Conservation (phyloP, 2,797 vertebrate species). For the Pelodytes ibericus region DNA sequence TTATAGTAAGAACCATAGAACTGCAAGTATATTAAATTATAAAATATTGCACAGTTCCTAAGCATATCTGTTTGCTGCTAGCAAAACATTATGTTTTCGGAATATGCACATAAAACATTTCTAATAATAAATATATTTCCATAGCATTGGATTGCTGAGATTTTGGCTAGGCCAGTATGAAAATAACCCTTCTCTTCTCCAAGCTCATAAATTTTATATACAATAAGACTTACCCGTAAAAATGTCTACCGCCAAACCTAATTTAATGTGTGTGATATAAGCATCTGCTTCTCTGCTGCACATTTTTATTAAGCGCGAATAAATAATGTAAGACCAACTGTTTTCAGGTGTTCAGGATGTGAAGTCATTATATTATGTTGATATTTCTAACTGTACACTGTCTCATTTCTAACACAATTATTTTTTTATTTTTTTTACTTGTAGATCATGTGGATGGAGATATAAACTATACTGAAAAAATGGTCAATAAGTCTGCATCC, state of each 20-base stretch:
- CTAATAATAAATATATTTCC: neutral
- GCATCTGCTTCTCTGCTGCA: conserved; percentile 19
- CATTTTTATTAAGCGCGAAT: neutral
- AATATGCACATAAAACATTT: neutral
- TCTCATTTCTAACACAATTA: no score
- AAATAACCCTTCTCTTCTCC: neutral
- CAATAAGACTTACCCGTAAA: conserved; percentile 6
- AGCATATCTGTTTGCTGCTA: neutral
- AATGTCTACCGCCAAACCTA: neutral
- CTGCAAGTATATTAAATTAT: neutral
- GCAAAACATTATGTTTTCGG: neutral
- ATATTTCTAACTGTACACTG: no score
- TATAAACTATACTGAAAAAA: no score
- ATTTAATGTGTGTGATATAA: conserved; percentile 9
- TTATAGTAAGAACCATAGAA: conserved; percentile 2
- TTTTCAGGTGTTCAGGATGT: conserved; percentile 10
- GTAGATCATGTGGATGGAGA: no score
- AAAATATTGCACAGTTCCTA: conserved; percentile 1
- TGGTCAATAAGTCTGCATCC: no score
- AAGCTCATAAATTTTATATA: conserved; percentile 5
- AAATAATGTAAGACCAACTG: conserved; percentile 9
- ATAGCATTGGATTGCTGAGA: neutral
- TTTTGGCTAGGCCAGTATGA: neutral
- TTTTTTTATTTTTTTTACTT: no score
- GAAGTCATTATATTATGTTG: neutral